Base-by-base conservation (phyloP, 2,888 invertebrate genomes). In the Gibbula magus region DNA sequence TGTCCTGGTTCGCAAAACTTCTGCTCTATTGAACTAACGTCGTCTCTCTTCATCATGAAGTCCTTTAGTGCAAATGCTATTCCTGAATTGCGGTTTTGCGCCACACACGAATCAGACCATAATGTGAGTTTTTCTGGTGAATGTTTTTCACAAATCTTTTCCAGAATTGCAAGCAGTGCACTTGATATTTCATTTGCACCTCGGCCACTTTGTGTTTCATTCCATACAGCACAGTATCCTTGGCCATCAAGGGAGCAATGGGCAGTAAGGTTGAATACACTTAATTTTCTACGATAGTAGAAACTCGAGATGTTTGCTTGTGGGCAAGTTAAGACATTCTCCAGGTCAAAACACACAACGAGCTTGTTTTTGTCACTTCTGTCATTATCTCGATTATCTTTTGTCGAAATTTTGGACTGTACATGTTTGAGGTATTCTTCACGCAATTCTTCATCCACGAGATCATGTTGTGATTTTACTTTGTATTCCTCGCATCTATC, bases 201-300 rank as follows among this genome's bases (percentile, higher is more conserved):
- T 66, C 25, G n/a, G 29, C 66, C 66, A 66, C 22, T 25, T 66
- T 67, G 67, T 29, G 8, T 67, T 29, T 29, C 67, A 29, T 67
- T 67, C 35, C 85, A 83, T 3, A 82, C 20, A 5, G 79, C 78
- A 80, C 78, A 78, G 45, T 83, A 85, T 5, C 76, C 82, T 52
- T 5, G 75, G 61, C 79, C 81, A 51, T 77, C 77, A 8, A 54
- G n/a, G 10, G 79, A 82, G 29, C 80, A 83, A 39, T 82, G 80
- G 45, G 75, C 82, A 10, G 84, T 85, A 51, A 83, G 18, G 52
- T 84, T 83, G 52, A 22, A 85, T 8, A 85, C 82, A 75, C 74
- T 85, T 0, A 85, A 35, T 51, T 85, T 83, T 39, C 80, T 8
- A 8, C 67, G 22, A 29, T 67, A 67, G 2, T 56, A 77, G 39